Evolutionary conservation across 2,113 vertebrate genomes (phyloP).

Genomic region (Petaurus breviceps): DNA sequence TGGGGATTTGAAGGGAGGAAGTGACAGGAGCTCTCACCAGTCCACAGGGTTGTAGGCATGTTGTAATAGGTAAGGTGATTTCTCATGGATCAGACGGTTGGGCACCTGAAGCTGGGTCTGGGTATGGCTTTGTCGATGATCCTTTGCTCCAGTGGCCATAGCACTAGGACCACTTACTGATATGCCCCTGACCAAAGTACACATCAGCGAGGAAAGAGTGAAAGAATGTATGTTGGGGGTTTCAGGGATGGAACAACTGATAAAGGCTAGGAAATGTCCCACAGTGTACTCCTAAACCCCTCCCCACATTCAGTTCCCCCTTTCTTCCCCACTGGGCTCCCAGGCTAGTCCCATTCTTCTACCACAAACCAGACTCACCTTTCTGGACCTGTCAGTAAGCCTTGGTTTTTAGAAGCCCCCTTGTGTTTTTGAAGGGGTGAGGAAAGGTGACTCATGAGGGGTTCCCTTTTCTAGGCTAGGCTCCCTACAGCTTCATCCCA

Average conservation of each 20-base stretch:
- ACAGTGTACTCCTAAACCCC: not conserved
- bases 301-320: not conserved
- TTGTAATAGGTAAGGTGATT: conserved; percentile 93
- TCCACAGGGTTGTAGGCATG: conserved; percentile 97
- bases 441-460: conserved; percentile 73
- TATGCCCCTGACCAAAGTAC: conserved; percentile 73
- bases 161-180: conserved; percentile 73
- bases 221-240: not conserved
- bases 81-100: conserved; percentile 91
- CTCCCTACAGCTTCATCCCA: conserved; percentile 63
- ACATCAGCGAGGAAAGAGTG: not conserved
- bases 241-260: not conserved
- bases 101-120: conserved; percentile 67
- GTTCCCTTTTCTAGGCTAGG: conserved; percentile 63
- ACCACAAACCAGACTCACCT: conserved; percentile 54
- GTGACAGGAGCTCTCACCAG: conserved; percentile 86
- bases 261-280: not conserved
- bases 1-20: not conserved
- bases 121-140: conserved; percentile 9
- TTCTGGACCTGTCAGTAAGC: conserved; percentile 76
- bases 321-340: not conserved
- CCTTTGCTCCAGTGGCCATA: conserved; percentile 87
- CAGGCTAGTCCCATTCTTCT: not conserved
- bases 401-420: conserved; percentile 73
- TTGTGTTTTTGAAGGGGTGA: conserved; percentile 72